Evolutionary conservation across 2,888 invertebrate genomes (phyloP).

Genomic region (Drosophila kambysellisi): DNA sequence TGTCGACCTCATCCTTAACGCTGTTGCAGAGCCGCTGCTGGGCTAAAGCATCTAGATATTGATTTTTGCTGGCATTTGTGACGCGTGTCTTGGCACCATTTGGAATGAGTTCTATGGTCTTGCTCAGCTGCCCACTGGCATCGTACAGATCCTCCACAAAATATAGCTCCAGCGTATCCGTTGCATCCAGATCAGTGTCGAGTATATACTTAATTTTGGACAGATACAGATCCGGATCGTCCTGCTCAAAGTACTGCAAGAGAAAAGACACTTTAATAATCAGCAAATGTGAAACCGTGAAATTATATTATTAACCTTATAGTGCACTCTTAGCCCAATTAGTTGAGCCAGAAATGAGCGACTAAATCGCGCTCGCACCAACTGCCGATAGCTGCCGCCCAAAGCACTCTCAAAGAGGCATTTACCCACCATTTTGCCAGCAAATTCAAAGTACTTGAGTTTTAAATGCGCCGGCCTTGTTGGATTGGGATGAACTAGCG

Average conservation of each 20-base stretch:
- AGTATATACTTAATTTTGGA: conserved; percentile 97
- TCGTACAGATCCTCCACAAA: conserved; percentile 97
- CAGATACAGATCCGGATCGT: conserved; percentile 96
- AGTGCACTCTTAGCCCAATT: conserved; percentile 96
- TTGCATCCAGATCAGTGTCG: conserved; percentile 93
- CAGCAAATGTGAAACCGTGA: not conserved
- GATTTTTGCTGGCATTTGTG: conserved; percentile 87
- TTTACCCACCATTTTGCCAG: conserved; percentile 97
- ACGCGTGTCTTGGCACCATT: conserved; percentile 90
- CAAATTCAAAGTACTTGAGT: conserved; percentile 95
- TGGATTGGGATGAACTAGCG: conserved; percentile 95
- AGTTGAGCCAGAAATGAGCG: conserved; percentile 97
- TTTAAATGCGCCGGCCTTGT: conserved; percentile 91
- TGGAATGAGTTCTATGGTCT: conserved; percentile 93
- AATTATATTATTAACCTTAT: conserved; percentile 88
- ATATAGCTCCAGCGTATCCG: conserved; percentile 91
- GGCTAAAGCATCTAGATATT: conserved; percentile 94
- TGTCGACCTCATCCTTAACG: conserved; percentile 93
- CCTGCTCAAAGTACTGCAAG: conserved; percentile 95
- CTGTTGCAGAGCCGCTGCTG: conserved; percentile 94
- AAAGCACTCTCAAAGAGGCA: conserved; percentile 97
- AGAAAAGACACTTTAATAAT: not conserved
- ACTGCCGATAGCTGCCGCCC: conserved; percentile 94
- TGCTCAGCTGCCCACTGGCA: conserved; percentile 89
- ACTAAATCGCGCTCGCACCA: conserved; percentile 95